A percentile compares a stretch with the other conserved stretches of the same genome.
These are phyloP conservation scores for Drosophila rubida DNA, from an alignment of 2,888 invertebrate genomes.

Conservation along the genomic window DNA sequence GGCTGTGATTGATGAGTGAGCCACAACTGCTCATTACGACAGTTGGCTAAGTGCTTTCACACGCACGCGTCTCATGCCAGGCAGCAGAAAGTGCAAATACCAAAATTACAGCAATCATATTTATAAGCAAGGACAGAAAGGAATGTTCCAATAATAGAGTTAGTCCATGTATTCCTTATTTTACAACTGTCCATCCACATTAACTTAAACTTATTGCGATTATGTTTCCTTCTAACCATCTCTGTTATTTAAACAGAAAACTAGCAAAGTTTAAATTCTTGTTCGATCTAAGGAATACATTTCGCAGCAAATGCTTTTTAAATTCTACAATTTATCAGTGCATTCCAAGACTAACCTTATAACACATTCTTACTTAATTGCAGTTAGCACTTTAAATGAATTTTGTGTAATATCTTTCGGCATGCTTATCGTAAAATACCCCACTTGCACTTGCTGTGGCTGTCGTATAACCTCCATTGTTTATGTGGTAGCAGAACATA, in stretches of 20 bases:
- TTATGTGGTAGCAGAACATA: constrained; percentile 18
- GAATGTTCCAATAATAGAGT: too few species aligned
- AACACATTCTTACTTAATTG: neutral
- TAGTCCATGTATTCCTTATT: too few species aligned
- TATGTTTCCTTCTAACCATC: too few species aligned
- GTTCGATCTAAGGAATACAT: too few species aligned
- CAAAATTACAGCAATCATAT: neutral
- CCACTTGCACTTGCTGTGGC: constrained; percentile 4
- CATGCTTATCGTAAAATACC: constrained; percentile 24
- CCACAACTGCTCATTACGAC: constrained; percentile 16
- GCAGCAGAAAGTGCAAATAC: neutral
- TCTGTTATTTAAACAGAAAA: too few species aligned
- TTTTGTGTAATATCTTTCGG: constrained; percentile 15
- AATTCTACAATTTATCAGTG: too few species aligned
- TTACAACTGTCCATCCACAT: too few species aligned
- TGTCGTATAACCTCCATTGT: constrained; percentile 11
- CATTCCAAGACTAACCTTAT: too few species aligned
- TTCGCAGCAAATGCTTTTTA: too few species aligned
- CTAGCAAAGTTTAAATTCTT: too few species aligned
- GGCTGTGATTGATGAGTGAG: constrained; percentile 40
- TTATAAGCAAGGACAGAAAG: neutral
- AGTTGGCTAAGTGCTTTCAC: constrained; percentile 8
- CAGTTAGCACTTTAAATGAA: constrained; percentile 2
- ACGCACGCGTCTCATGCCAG: constrained; percentile 40
- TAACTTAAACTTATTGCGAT: too few species aligned